These are phyloP conservation scores for Chaunax sp. DNA, from an alignment of 2,797 vertebrate species.

Conservation along the genomic window DNA sequence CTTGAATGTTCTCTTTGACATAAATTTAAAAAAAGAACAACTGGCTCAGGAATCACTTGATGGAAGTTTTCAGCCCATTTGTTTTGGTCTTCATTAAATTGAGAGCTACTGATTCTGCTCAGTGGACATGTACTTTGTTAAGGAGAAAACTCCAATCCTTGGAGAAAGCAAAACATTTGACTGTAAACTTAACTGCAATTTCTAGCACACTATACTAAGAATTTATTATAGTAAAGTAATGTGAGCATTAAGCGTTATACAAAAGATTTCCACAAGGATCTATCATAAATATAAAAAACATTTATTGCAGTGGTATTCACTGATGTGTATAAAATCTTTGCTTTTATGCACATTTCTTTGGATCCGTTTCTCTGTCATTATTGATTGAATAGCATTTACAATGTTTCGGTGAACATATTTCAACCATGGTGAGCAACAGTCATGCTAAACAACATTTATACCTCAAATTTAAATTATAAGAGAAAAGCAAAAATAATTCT, in stretches of 20 bases:
- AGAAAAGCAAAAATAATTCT: conserved; percentile 42
- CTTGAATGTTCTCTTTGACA: too few relatives aligned
- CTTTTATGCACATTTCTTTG: conserved; percentile 67
- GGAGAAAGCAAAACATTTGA: not conserved
- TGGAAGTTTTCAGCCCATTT: too few relatives aligned
- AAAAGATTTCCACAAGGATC: conserved; percentile 4
- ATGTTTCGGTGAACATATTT: conserved; percentile 40
- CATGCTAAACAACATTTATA: conserved; percentile 58
- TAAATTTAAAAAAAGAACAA: too few relatives aligned
- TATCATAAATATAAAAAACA: conserved; percentile 78
- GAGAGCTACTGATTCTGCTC: too few relatives aligned
- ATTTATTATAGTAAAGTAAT: not conserved
- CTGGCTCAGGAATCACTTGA: too few relatives aligned
- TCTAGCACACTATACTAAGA: not conserved
- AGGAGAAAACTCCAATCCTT: not conserved
- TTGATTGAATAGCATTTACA: conserved; percentile 36
- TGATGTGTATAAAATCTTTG: conserved; percentile 49
- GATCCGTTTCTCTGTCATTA: conserved; percentile 31
- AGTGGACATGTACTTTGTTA: too few relatives aligned
- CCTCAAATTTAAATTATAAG: conserved; percentile 62
- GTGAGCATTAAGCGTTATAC: not conserved
- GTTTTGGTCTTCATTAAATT: too few relatives aligned
- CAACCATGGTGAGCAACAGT: conserved; percentile 44
- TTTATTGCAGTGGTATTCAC: conserved; percentile 70
- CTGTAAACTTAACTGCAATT: not conserved